These are phyloP conservation scores for Dasyornis broadbenti DNA, from an alignment of 2,113 vertebrate genomes.

Conservation along the genomic window DNA sequence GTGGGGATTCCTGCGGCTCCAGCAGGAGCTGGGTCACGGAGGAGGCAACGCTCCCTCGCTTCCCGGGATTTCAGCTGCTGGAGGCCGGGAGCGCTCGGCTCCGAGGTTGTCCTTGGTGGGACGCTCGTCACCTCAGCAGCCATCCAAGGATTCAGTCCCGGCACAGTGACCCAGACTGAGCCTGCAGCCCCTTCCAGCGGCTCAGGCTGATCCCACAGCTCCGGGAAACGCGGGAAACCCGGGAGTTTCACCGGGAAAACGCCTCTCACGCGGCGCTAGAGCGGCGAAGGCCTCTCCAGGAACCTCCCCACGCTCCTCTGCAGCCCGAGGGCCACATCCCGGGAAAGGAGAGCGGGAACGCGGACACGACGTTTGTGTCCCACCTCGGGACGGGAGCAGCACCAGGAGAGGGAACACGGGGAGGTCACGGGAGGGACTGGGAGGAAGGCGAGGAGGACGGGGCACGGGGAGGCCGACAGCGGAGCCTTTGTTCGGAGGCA, in stretches of 20 bases:
- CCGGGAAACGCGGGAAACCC: fast-evolving
- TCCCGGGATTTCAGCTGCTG: background rate
- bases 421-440: background rate
- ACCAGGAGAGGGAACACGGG: background rate
- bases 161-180: background rate
- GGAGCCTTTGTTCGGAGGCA: background rate
- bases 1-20: background rate
- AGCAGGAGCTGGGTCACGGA: background rate
- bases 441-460: background rate
- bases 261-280: background rate
- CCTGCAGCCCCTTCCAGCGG: background rate
- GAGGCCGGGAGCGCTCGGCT: background rate
- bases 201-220: background rate
- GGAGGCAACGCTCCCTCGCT: background rate
- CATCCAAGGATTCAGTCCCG: background rate
- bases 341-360: fast-evolving
- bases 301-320: background rate
- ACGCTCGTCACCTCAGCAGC: background rate
- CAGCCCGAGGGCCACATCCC: background rate
- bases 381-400: background rate
- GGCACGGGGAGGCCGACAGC: background rate
- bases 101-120: background rate
- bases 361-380: fast-evolving
- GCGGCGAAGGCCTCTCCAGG: background rate
- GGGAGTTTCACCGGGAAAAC: background rate